Evolutionary conservation across 2,797 vertebrate species (phyloP), one percentile per base, ranked within the genome.

Genomic region (Nyctibius grandis): DNA sequence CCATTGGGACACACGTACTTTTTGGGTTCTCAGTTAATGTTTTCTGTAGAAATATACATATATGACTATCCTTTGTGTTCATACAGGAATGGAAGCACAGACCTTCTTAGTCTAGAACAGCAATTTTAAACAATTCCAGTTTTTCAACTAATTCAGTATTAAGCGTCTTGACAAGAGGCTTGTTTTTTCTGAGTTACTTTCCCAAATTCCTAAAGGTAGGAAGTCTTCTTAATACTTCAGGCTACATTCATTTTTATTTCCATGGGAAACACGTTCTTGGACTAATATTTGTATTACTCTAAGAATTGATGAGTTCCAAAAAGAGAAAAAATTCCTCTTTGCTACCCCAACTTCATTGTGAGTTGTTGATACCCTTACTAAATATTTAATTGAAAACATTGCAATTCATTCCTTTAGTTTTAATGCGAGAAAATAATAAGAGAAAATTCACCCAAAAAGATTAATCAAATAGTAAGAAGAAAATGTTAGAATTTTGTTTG

Each of bases 151-250:
- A 22, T 53, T 56, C 11, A 28, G 2, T 57, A 22, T 83, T 75
- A 60, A 74, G 31, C 2, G 2, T 45, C 25, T 22, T 56, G 31
- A 74, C 3, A 67, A 76, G 0, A 47, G 1, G 0, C 2, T 25
- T 64, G 1, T 9, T 23, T 53, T 44, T 79, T 36, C 40, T 59
- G 29, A 79, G 19, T 21, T 82, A 48, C 15, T 54, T 85, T 83
- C 48, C 36, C 18, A 70, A 28, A 59, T 77, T 65, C 12, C 4
- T 40, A 38, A 38, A 4, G 2, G 7, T 63, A 73, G 9, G 33
- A 40, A 38, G 3, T 28, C 20, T 47, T 61, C 31, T 29, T 56
- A 31, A 51, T 83, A 63, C 15, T 67, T 75, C 31, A 61, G 34
- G 22, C 2, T 87, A 53, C 2, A 6, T 28, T 57, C 78, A 7